Evolutionary conservation across 2,113 vertebrate genomes (phyloP), one percentile per base, ranked within the genome.

Genomic region (Pycnonotus jocosus): DNA sequence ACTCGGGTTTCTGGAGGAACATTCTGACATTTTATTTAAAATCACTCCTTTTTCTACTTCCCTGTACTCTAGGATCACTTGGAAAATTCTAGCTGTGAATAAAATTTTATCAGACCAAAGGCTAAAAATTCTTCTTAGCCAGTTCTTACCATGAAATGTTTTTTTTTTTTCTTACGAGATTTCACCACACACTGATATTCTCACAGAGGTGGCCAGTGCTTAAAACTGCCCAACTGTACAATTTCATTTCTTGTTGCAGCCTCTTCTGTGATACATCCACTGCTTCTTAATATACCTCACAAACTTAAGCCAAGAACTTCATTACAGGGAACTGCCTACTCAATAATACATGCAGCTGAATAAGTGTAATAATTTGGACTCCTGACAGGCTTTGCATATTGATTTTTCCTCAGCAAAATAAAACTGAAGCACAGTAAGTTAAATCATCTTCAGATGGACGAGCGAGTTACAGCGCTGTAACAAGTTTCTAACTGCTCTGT

Each of bases 381-480:
- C 64, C 80, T 86, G 95, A 90, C 79, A 90, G 86, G 35, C 53
- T 86, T 76, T 90, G 71, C 72, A 90, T 88, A 96, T 96, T 88
- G 93, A 95, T 96, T 97, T 96, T 96, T 96, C 88, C 80, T 94
- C 92, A 93, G 90, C 90, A 93, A 96, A 92, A 88, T 88, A 91
- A 92, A 90, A 90, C 72, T 31, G 57, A 78, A 71, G 58, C 61
- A 31, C 58, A 92, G 65, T 37, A 56, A 90, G 90, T 95, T 95
- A 91, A 96, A 92, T 93, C 57, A 64, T 86, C 86, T 60, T 62
- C 76, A 82, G 92, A 88, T 21, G 69, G 54, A 57, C 0, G 0
- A 88, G 71, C 70, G 82, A 72, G 66, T 76, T 92, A 73, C 35
- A 66, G 27, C 17, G 35, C 23, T 51, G 10, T 37, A 92, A 82